These are phyloP conservation scores for Pyrrhia umbra DNA, from an alignment of 2,888 invertebrate species.

Conservation along the genomic window DNA sequence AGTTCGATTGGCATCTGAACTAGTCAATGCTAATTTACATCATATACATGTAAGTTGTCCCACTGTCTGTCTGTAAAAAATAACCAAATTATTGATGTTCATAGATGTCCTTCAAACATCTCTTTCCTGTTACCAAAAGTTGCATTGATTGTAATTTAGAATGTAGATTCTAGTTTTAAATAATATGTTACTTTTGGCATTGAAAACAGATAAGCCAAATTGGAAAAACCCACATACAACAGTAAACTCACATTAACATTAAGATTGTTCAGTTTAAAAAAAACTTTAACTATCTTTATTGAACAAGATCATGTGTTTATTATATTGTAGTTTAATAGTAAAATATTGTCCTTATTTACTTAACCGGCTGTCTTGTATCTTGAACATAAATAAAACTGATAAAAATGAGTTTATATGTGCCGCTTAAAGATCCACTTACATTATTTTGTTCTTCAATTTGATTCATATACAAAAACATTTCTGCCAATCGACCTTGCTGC, in stretches of 20 bases:
- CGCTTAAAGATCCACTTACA: not conserved
- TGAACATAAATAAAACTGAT: not conserved
- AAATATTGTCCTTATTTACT: not conserved
- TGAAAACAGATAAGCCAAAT: slow-evolving; percentile 7
- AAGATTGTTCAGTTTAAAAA: slow-evolving; percentile 1
- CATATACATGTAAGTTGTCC: slow-evolving; percentile 93
- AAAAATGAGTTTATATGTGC: not conserved
- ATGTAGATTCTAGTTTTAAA: slow-evolving; percentile 9
- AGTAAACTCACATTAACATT: not conserved
- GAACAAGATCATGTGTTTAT: not conserved
- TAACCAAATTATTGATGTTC: not conserved
- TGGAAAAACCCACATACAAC: not conserved
- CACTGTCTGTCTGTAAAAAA: not conserved
- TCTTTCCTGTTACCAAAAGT: slow-evolving; percentile 38
- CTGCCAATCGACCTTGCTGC: slow-evolving; percentile 8
- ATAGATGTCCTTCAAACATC: slow-evolving; percentile 47
- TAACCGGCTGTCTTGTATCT: not conserved
- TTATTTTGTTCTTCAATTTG: slow-evolving; percentile 7
- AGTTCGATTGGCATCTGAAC: slow-evolving; percentile 94
- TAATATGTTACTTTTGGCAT: slow-evolving; percentile 3
- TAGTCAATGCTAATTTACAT: slow-evolving; percentile 95
- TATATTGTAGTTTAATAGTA: not conserved
- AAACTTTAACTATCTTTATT: not conserved
- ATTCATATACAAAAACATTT: not conserved
- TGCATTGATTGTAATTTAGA: slow-evolving; percentile 13